phyloP scores from a whole-genome alignment of 2,888 invertebrate species.

The Caradrina clavipalpis region DNA sequence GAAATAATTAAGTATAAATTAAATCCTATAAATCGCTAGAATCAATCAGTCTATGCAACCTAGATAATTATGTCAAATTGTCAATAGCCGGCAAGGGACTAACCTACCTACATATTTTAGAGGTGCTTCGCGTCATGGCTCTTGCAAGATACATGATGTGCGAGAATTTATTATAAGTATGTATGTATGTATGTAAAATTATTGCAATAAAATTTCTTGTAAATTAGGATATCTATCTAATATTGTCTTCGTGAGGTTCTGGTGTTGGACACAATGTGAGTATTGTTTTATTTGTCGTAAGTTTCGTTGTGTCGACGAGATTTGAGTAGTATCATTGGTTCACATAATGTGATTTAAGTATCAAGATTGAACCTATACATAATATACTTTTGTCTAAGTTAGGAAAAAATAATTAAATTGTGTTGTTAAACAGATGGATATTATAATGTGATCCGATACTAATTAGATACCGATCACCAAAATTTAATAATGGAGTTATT shows the following conservation, averaged over 20 bases:
- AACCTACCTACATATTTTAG: conserved; percentile 53
- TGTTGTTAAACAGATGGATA: conserved; percentile 15
- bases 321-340: conserved; percentile 47
- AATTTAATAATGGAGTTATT: background rate
- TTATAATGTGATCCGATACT: conserved; percentile 14
- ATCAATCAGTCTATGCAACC: conserved; percentile 31
- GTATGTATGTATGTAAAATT: conserved; percentile 49
- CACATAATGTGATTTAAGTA: conserved; percentile 34
- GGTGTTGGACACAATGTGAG: conserved; percentile 64
- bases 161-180: conserved; percentile 51
- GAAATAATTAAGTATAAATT: conserved; percentile 30
- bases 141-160: conserved; percentile 54
- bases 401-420: conserved; percentile 28
- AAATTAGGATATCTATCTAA: conserved; percentile 54
- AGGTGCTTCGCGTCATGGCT: conserved; percentile 73
- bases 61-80: no score
- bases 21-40: conserved; percentile 62
- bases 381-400: conserved; percentile 22
- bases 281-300: conserved; percentile 53
- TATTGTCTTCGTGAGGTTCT: conserved; percentile 64
- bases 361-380: conserved; percentile 48
- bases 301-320: conserved; percentile 53
- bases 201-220: conserved; percentile 61
- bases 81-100: conserved; percentile 41
- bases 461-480: background rate